Conservation (phyloP, 2,888 invertebrate species). For the Agelastica alni region DNA sequence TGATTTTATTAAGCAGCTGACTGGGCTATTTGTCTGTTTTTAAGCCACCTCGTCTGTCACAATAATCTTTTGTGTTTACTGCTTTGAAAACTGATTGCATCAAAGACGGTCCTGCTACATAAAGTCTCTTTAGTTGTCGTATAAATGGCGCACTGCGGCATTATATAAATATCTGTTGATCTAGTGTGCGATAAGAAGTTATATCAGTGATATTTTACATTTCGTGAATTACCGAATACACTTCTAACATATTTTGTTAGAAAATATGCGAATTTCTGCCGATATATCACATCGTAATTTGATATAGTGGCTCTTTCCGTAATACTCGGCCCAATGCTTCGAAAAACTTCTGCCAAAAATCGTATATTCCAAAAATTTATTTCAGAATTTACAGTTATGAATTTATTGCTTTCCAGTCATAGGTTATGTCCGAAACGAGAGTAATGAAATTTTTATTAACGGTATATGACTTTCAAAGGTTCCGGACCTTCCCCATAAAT, state of each 20-base stretch:
- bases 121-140: conserved; percentile 27
- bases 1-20: no score
- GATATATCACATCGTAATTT: conserved; percentile 27
- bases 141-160: conserved; percentile 40
- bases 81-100: not conserved
- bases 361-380: conserved; percentile 20
- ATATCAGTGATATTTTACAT: conserved; percentile 24
- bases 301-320: conserved; percentile 25
- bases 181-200: conserved; percentile 19
- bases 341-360: conserved; percentile 25
- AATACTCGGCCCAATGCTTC: conserved; percentile 14
- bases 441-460: conserved; percentile 19
- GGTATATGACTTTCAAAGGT: not conserved
- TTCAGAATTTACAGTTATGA: conserved; percentile 14
- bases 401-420: conserved; percentile 15
- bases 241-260: conserved; percentile 27
- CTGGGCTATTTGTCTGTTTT: not conserved
- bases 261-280: conserved; percentile 21
- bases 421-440: conserved; percentile 13
- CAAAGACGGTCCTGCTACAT: conserved; percentile 12
- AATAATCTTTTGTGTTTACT: not conserved
- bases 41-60: not conserved
- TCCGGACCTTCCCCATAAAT: not conserved
- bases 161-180: conserved; percentile 41
- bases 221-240: conserved; percentile 23